phyloP scores from a whole-genome alignment of 2,113 vertebrate species.

The Leptocoma aspasia region DNA sequence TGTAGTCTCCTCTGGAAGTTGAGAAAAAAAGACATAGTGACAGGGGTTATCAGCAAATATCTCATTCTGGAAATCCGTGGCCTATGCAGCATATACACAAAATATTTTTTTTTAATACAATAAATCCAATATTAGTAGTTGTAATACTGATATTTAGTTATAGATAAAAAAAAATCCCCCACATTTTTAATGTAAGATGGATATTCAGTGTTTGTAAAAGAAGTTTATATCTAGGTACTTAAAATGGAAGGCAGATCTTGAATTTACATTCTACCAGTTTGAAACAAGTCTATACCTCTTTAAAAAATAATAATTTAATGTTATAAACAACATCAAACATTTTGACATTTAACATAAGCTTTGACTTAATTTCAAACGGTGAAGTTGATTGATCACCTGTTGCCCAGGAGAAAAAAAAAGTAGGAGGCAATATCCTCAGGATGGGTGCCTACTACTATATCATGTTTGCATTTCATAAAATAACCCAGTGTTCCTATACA shows the following conservation, averaged over 20 bases:
- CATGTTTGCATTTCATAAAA: background rate
- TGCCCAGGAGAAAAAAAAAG: background rate
- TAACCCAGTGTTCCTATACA: background rate
- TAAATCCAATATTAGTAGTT: background rate
- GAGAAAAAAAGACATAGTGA: background rate
- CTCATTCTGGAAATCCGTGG: background rate
- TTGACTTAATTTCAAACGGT: background rate
- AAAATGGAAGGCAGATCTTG: background rate
- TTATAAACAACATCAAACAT: background rate
- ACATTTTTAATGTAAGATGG: background rate
- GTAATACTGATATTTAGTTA: background rate
- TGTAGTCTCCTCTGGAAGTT: slow-evolving; percentile 87
- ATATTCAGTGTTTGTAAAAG: background rate
- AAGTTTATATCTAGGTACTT: background rate
- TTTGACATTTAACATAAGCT: background rate
- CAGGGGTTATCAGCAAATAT: background rate
- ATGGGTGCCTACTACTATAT: background rate
- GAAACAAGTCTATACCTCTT: background rate
- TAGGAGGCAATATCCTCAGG: background rate
- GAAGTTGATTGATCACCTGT: background rate
- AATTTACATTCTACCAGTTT: background rate
- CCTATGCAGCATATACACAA: background rate
- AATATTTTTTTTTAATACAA: background rate
- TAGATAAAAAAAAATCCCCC: background rate
- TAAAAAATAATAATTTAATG: background rate